phyloP scores from a whole-genome alignment of 2,113 vertebrate species.

The Mus pahari region DNA sequence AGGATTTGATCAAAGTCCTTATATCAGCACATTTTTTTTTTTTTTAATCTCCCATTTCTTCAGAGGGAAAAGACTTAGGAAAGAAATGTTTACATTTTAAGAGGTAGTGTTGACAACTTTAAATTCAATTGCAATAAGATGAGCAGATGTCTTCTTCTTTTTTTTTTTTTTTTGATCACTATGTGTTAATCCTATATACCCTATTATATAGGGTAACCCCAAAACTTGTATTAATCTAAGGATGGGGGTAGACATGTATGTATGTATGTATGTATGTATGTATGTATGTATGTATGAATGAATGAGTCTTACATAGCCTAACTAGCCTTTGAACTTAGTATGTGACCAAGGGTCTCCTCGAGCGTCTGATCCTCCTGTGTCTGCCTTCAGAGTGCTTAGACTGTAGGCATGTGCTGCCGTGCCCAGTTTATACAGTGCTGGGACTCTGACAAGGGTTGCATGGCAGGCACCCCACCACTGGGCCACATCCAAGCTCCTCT shows the following conservation, averaged over 20 bases:
- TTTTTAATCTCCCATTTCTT: conserved; percentile 36
- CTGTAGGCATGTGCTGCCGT: no score
- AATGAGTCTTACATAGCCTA: background rate
- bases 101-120: background rate
- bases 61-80: conserved; percentile 47
- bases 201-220: background rate
- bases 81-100: conserved; percentile 29
- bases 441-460: background rate
- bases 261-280: background rate
- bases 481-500: no score
- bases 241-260: background rate
- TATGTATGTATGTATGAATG: background rate
- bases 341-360: background rate
- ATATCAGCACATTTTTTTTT: conserved; percentile 1
- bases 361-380: background rate
- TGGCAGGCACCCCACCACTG: background rate
- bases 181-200: background rate
- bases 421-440: background rate
- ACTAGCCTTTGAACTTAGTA: background rate
- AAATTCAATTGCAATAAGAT: background rate
- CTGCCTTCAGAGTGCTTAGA: background rate
- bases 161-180: background rate
- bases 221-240: background rate
- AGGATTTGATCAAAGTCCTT: conserved; percentile 42
- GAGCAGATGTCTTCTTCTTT: background rate